Evolutionary conservation across 2,888 invertebrate genomes (phyloP), one percentile per base, ranked within the genome.

Genomic region (Tachina fera): DNA sequence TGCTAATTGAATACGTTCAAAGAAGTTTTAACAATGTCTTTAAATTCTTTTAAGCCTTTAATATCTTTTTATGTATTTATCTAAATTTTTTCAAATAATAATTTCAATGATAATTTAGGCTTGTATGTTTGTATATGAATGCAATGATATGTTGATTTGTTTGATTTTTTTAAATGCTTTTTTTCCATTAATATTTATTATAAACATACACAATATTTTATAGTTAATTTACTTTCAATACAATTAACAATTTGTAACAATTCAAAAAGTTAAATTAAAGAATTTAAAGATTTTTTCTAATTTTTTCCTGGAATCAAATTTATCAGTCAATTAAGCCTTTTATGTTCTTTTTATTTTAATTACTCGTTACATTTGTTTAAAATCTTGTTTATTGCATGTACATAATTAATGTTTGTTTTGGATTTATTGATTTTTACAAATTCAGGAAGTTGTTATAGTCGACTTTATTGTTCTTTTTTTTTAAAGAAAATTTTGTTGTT

Each of bases 241-340:
- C 58, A 83, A 79, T 75, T 86, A 86, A 79, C 83, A 82, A 76
- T 2, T 75, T 78, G 41, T 47, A 74, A 82, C 71, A 58, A 77
- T 51, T 70, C 43, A 60, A 53, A 71, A 65, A 83, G 49, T 68
- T 19, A 79, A 78, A 61, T 43, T 51, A 80, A 76, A 67, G 47
- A 82, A 77, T 71, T 65, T 67, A 58, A 51, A 58, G 16, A 47
- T 63, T 77, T 39, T 71, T 39, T 60, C 31, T 31, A 31, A 31
- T 77, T 45, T 68, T 79, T 70, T 65, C 39, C 51, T 53, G 60
- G 16, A 86, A 77, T 74, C 63, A 84, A 31, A 84, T 78, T 83
- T 63, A 82, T 76, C 83, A 87, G 87, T 86, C 86, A 86, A 83
- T 86, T 86, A 80, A 83, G 72, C 86, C 47, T 79, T 79, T 65